Evolutionary conservation across 2,888 invertebrate species (phyloP).

Genomic region (Nephrotoma flavescens): DNA sequence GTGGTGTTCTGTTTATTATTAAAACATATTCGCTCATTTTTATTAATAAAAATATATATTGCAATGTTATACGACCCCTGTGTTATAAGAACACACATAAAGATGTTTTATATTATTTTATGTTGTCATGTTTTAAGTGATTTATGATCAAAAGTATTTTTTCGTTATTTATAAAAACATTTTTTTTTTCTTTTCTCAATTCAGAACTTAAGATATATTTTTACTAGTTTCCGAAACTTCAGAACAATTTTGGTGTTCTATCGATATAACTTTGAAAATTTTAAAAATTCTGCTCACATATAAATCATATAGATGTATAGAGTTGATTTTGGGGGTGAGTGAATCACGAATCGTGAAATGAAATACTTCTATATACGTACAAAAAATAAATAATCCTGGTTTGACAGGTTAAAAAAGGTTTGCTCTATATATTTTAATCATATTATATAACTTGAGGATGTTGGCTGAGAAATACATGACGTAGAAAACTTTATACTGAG

Average conservation of each 20-base stretch:
- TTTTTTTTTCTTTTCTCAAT: not conserved
- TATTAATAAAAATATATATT: not conserved
- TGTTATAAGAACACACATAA: not conserved
- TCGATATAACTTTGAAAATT: not conserved
- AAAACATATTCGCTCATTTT: not conserved
- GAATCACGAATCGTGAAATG: not conserved
- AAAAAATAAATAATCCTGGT: not conserved
- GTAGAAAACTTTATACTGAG: not conserved
- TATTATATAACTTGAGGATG: not conserved
- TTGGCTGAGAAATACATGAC: not conserved
- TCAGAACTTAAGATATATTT: not conserved
- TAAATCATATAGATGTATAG: not conserved
- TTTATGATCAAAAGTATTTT: not conserved
- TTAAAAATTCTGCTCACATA: not conserved
- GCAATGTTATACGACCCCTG: not conserved
- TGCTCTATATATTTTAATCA: not conserved
- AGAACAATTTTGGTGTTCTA: not conserved
- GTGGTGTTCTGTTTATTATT: not conserved
- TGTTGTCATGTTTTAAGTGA: not conserved
- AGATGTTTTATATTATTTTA: not conserved
- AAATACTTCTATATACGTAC: not conserved
- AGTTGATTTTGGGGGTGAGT: not conserved
- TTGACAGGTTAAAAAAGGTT: not conserved
- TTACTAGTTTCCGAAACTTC: not conserved
- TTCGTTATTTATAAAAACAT: not conserved